phyloP scores from a whole-genome alignment of 2,888 invertebrate species.

The Artemia sinica region DNA sequence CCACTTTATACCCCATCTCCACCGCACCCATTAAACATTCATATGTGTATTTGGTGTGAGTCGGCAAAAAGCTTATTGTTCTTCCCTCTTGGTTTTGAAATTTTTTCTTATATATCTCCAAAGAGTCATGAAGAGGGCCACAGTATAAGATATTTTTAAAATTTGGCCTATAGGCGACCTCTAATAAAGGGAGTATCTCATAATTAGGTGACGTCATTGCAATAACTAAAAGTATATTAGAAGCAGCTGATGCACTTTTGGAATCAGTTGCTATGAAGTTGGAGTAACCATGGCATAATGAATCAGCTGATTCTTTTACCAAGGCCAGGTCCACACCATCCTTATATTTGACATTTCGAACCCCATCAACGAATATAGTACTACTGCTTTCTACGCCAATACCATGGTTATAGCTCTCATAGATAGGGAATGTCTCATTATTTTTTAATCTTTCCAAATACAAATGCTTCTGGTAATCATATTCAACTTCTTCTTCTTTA shows the following conservation, averaged over 20 bases:
- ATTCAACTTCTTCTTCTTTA: slow-evolving; percentile 16
- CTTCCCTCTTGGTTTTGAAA: slow-evolving; percentile 28
- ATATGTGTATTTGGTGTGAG: slow-evolving; percentile 27
- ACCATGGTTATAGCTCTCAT: neutral
- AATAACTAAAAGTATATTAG: slow-evolving; percentile 28
- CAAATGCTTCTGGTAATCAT: slow-evolving; percentile 10
- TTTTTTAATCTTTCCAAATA: neutral
- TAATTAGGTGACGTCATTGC: slow-evolving; percentile 28
- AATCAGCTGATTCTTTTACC: slow-evolving; percentile 27
- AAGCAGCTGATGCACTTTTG: slow-evolving; percentile 21
- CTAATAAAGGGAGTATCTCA: slow-evolving; percentile 28
- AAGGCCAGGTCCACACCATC: slow-evolving; percentile 25
- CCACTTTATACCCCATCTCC: slow-evolving; percentile 30
- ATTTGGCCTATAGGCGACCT: slow-evolving; percentile 27
- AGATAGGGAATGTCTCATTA: neutral
- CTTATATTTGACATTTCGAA: slow-evolving; percentile 13
- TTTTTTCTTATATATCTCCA: slow-evolving; percentile 27
- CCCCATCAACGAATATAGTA: neutral
- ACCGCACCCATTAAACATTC: slow-evolving; percentile 29
- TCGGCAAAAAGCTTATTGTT: slow-evolving; percentile 28
- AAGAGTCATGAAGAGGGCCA: slow-evolving; percentile 28
- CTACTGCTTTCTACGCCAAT: neutral
- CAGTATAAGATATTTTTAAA: slow-evolving; percentile 29
- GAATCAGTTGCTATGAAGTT: slow-evolving; percentile 26
- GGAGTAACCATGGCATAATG: slow-evolving; percentile 28